Base-by-base conservation (phyloP, 2,113 vertebrate genomes). In the Zosterops pallidus region DNA sequence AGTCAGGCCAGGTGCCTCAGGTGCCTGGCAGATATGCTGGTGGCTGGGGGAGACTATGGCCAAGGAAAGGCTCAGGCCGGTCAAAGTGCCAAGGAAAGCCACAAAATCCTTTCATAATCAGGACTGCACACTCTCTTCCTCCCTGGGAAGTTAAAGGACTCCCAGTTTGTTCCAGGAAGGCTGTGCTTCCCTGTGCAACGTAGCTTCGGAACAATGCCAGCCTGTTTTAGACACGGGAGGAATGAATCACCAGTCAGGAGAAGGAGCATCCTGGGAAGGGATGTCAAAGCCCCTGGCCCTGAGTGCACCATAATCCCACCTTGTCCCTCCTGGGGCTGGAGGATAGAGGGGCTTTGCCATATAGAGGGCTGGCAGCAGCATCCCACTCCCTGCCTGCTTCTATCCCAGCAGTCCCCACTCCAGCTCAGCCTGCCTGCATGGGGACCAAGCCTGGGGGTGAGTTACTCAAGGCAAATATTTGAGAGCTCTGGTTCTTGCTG, bases 61-160 rank as follows among this genome's bases (percentile, higher is more conserved):
- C 74, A 55, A 55, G 92, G 85, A 82, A 90, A 49, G 53, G 70
- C 49, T 89, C 9, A 12, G 52, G 49, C 5, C 28, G 20, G 77
- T 55, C 11, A 11, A 72, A 50, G 50, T 92, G 93, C 93, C 90
- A 96, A 91, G 90, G 84, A 67, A 96, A 96, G 84, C 78, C 72
- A 47, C 33, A 14, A 79, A 63, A 75, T 52, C 71, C 77, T 91
- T 74, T 75, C 35, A 81, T 95, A 95, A 92, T 91, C 90, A 75
- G 65, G 9, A 52, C 93, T 84, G 87, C 62, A 49, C 84, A 89
- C n/a, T 46, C 87, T 91, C 39, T 96, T 94, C 96, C 93, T 94
- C 94, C 64, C 90, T 56, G 76, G 71, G 68, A 89, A 85, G 53
- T n/a, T 52, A 39, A 55, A 80, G 60, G 41, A 26, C 80, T 89